Base-by-base conservation (phyloP, 2,888 invertebrate species). In the Scotopteryx bipunctaria region DNA sequence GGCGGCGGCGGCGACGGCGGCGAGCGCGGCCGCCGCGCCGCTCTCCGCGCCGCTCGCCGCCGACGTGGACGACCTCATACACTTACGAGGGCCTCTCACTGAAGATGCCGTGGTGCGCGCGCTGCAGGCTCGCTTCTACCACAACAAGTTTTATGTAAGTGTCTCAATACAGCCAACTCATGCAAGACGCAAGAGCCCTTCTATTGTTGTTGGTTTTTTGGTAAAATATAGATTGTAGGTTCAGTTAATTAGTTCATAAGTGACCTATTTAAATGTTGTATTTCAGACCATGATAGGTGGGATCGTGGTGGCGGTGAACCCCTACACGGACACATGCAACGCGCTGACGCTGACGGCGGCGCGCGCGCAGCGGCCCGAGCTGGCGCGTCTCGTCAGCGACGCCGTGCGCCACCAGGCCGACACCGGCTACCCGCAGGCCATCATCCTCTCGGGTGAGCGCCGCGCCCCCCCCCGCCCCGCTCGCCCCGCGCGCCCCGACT, bases 401-500 rank as follows among this genome's bases (percentile, higher is more conserved):
- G 97, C 97, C 37, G 96, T 98, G 65, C 92, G 97, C 59, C 97
- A 97, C 86, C 97, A 98, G 88, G 95, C 96, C 48, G 98, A 98
- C 91, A 97, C 97, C 61, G 98, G 98, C 66, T 98, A 97, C 88
- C 98, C 98, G 49, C 98, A 98, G 88, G 97, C 98, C 66, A 96
- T 98, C 73, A 97, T 98, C 63, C 92, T 98, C 48, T 98, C 96
- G 60, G 97, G 97, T 23, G 23, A 23, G 23, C 8, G 6, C 23
- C 6, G 6, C 21, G 21, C 23, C 6, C 1, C 2, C 1, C 23
- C 2, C 6, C 8, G 6, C 5, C 8, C 6, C 23, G 23, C 23
- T 6, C 1, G 21, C 8, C 21, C 8, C 2, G 5, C 21, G 21
- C 6, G 2, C 21, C 1, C 21, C 21, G 21, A 21, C 6, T 21